Conservation (phyloP, 2,797 vertebrate species). For the Sebastes elongatus region DNA sequence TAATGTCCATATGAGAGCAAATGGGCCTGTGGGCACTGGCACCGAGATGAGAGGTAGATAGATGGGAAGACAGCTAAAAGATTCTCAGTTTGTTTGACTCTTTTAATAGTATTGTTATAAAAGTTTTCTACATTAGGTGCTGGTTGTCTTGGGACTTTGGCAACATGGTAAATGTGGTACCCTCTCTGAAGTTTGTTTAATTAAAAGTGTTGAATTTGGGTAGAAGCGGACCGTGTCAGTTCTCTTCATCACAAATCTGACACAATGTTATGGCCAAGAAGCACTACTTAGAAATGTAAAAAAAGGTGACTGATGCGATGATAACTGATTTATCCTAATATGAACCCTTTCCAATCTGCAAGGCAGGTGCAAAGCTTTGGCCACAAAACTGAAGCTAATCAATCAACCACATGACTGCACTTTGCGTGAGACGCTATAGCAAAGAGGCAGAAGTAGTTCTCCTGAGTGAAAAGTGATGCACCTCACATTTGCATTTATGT, state of each 20-base stretch:
- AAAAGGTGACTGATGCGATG: neutral
- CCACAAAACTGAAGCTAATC: neutral
- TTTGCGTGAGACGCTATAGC: neutral
- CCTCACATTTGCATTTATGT: neutral
- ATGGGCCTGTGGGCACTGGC: slow-evolving; percentile 30
- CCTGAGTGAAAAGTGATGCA: neutral
- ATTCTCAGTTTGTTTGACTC: slow-evolving; percentile 3
- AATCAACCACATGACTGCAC: neutral
- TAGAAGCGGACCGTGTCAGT: neutral
- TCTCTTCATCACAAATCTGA: neutral
- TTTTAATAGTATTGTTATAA: neutral
- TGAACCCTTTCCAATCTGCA: neutral
- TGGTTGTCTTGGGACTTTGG: no score
- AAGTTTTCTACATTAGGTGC: neutral
- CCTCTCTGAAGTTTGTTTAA: neutral
- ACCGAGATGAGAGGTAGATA: slow-evolving; percentile 6
- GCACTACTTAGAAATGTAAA: neutral
- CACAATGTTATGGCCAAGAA: neutral
- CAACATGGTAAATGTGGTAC: neutral
- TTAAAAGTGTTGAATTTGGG: neutral
- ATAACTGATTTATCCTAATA: neutral
- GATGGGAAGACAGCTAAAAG: neutral
- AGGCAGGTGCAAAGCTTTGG: neutral
- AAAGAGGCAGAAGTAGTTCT: neutral
- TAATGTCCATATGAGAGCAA: slow-evolving; percentile 27